These are phyloP conservation scores for Esperia sulphurella DNA, from an alignment of 2,888 invertebrate genomes.

Conservation along the genomic window DNA sequence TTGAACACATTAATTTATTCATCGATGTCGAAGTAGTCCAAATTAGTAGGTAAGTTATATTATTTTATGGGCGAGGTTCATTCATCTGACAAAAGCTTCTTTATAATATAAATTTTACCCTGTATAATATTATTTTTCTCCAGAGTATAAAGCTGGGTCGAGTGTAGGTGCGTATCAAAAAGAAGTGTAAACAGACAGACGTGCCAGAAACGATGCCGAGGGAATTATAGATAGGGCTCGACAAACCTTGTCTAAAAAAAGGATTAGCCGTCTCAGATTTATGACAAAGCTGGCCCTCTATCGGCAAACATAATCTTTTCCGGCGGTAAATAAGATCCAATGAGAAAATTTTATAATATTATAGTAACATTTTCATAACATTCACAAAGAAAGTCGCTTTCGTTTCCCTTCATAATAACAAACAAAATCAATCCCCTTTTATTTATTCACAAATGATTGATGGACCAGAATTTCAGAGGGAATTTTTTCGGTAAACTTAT, in stretches of 20 bases:
- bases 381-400: not conserved
- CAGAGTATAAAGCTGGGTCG: not conserved
- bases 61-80: too few species aligned
- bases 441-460: slow-evolving; percentile 1
- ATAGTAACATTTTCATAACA: not conserved
- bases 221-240: slow-evolving; percentile 3
- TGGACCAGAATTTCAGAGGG: not conserved
- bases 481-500: slow-evolving; percentile 1
- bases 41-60: too few species aligned
- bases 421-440: not conserved
- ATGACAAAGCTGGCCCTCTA: not conserved
- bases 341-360: too few species aligned
- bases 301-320: not conserved
- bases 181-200: slow-evolving; percentile 8
- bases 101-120: too few species aligned
- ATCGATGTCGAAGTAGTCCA: not conserved
- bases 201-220: slow-evolving; percentile 1
- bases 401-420: not conserved
- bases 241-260: slow-evolving; percentile 1
- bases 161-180: not conserved
- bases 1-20: not conserved
- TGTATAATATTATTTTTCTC: not conserved
- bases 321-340: not conserved
- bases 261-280: not conserved
- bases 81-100: too few species aligned